Conservation (phyloP, 2,113 vertebrate species). For the Tor tambroides region DNA sequence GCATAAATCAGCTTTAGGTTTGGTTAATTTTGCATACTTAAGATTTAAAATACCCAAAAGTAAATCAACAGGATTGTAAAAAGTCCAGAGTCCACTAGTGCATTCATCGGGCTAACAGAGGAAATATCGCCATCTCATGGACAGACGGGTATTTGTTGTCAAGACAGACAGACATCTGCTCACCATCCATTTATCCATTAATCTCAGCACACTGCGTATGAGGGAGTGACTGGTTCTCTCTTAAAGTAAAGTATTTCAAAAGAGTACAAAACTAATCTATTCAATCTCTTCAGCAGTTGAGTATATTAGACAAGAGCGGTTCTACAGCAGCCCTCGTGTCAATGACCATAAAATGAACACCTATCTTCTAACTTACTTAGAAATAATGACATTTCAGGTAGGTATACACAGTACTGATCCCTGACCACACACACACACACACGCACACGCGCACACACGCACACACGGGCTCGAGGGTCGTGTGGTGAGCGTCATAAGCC, state of each 20-base stretch:
- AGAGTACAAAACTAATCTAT: background rate
- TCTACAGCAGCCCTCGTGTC: background rate
- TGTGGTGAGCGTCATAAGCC: slow-evolving; percentile 57
- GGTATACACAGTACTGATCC: background rate
- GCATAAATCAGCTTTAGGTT: background rate
- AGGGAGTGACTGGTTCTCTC: background rate
- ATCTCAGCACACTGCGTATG: background rate
- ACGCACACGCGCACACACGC: background rate
- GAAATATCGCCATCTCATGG: background rate
- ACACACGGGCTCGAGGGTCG: slow-evolving; percentile 1
- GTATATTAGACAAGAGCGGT: background rate
- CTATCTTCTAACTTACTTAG: background rate
- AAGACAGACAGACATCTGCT: background rate
- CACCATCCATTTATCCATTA: slow-evolving; percentile 6
- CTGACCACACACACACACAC: background rate
- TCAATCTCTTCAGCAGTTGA: background rate
- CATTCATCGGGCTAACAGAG: background rate
- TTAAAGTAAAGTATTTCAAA: background rate
- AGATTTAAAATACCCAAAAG: background rate
- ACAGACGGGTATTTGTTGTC: background rate
- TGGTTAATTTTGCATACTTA: background rate
- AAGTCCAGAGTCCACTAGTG: background rate
- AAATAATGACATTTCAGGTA: background rate
- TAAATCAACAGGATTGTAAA: background rate
- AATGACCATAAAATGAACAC: slow-evolving; percentile 11